These are phyloP conservation scores for Caranx melampygus DNA, from an alignment of 2,113 vertebrate genomes.

Conservation along the genomic window DNA sequence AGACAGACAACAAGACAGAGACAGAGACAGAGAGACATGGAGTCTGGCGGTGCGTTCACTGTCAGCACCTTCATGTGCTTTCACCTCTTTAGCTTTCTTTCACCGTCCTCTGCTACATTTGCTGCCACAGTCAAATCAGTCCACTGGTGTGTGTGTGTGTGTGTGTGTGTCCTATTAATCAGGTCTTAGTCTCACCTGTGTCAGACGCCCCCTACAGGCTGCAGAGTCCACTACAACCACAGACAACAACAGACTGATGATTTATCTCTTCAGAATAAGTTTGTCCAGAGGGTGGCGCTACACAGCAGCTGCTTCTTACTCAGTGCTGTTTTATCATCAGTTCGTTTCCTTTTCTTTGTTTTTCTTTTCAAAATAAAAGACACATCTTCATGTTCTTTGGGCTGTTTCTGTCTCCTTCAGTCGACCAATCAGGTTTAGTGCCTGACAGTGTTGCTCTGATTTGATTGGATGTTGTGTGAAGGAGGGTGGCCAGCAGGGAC, in stretches of 20 bases:
- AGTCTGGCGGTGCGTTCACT: background rate
- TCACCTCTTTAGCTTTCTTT: slow-evolving; percentile 5
- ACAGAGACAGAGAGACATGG: background rate
- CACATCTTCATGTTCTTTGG: too few relatives aligned
- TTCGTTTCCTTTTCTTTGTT: too few relatives aligned
- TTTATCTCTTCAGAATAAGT: background rate
- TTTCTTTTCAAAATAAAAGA: too few relatives aligned
- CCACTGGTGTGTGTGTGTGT: background rate
- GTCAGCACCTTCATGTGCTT: background rate
- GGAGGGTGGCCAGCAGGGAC: background rate
- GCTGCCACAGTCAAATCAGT: slow-evolving; percentile 38
- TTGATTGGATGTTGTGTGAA: background rate
- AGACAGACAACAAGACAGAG: background rate
- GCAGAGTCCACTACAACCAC: background rate
- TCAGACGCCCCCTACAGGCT: background rate
- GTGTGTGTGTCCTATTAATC: background rate
- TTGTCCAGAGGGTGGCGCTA: background rate
- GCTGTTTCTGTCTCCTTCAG: too few relatives aligned
- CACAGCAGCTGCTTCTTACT: too few relatives aligned
- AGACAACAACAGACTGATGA: background rate
- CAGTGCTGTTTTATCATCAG: too few relatives aligned
- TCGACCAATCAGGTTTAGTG: too few relatives aligned
- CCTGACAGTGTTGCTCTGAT: background rate
- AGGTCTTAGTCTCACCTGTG: slow-evolving; percentile 32
- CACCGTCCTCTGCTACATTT: slow-evolving; percentile 53